A percentile compares a stretch with the other conserved stretches of the same genome.
phyloP scores from a whole-genome alignment of 2,888 invertebrate species.

The Marasmarcha lunaedactyla region DNA sequence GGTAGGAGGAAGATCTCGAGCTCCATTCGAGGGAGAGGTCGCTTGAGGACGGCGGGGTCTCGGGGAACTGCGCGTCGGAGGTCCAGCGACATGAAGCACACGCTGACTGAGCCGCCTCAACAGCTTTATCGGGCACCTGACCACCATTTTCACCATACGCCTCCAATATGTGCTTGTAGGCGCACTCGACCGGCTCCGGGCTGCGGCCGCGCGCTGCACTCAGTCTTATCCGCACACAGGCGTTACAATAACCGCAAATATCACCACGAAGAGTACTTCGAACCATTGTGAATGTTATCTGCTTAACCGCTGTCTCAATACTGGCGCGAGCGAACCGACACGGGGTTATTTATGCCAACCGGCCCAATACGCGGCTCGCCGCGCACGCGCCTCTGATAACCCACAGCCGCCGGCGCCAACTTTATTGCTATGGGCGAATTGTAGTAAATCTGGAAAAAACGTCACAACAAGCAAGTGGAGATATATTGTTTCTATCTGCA shows the following conservation, averaged over 20 bases:
- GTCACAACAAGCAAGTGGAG: background rate
- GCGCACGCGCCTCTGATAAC: slow-evolving; percentile 65
- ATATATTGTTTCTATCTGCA: background rate
- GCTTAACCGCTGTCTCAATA: slow-evolving; percentile 30
- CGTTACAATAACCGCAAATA: slow-evolving; percentile 58
- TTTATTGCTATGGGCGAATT: slow-evolving; percentile 18
- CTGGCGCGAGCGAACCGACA: slow-evolving; percentile 29
- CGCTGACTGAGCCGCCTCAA: slow-evolving; percentile 36
- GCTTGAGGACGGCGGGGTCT: slow-evolving; percentile 53
- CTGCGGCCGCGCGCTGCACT: slow-evolving; percentile 49
- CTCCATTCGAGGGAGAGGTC: slow-evolving; percentile 61
- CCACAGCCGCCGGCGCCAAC: slow-evolving; percentile 45
- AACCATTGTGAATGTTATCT: slow-evolving; percentile 36
- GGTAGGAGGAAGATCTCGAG: slow-evolving; percentile 41
- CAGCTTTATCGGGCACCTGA: slow-evolving; percentile 29
- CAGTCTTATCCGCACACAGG: slow-evolving; percentile 53
- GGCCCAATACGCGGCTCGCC: slow-evolving; percentile 26
- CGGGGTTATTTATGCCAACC: slow-evolving; percentile 45
- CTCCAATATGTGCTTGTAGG: slow-evolving; percentile 62
- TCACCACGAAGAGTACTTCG: slow-evolving; percentile 40
- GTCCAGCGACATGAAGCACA: slow-evolving; percentile 62
- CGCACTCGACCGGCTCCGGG: slow-evolving; percentile 55
- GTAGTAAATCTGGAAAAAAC: background rate
- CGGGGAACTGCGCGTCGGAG: slow-evolving; percentile 59
- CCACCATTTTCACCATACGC: slow-evolving; percentile 34